Base-by-base conservation (phyloP, 2,888 invertebrate species). In the Eretmocerus hayati region DNA sequence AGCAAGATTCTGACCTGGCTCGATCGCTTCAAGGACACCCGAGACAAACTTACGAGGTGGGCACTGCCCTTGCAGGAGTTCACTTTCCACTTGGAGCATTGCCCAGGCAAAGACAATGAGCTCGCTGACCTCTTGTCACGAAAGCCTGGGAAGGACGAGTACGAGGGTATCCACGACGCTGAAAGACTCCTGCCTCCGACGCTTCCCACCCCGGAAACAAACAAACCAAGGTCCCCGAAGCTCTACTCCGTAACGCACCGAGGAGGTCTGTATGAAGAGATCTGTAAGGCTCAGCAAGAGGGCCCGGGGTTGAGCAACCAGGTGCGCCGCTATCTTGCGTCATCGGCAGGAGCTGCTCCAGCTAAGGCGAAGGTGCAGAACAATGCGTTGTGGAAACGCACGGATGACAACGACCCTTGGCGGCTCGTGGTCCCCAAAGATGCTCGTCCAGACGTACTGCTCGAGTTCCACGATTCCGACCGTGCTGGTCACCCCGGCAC, bases 401-500 rank as follows among this genome's bases (percentile, higher is more conserved):
- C 15, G 5, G 33, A 33, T 15, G 11, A 33, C 33, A 5, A 5
- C 11, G 5, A 13, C 5, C 33, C 5, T n/a, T 33, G 33, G 33
- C 8, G 5, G 15, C 33, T 9, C 8, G n/a, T 5, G 15, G 33
- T 33, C 15, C 2, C 33, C 15, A 15, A 33, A n/a, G 5, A 13
- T 5, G 5, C 5, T 5, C 5, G 33, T n/a, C 33, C 11, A 15
- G n/a, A 15, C n/a, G 15, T 33, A 11, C 33, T 33, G 5, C 5
- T n/a, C 15, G 5, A 33, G 8, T 33, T n/a, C 23, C 57, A 54
- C 33, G 51, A 57, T 22, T 39, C 32, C 4, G 18, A 46, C 0
- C 19, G 22, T 0, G 56, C 58, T 2, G 57, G 54, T 3, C 57
- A 60, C 36, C 58, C 59, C 1, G 59, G 60, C 9, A 19, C 37